Base-by-base conservation (phyloP, 2,888 invertebrate species). In the Machimus atricapillus region DNA sequence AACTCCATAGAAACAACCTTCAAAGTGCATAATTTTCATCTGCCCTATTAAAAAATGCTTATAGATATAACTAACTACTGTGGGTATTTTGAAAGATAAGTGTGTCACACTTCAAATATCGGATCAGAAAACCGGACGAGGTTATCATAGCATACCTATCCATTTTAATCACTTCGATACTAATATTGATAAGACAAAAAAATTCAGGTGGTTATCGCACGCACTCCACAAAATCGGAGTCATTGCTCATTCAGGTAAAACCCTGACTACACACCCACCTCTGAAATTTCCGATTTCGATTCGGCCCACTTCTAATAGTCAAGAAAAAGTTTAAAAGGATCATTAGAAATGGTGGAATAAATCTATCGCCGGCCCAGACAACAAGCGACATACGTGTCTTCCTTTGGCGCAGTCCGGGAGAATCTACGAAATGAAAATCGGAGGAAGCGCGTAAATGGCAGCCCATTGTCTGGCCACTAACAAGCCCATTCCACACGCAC, bases 361-460 rank as follows among this genome's bases (percentile, higher is more conserved):
- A 66, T 74, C 12, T 16, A 74, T 46, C 43, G 73, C 23, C 43
- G 43, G 74, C 43, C n/a, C 85, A 85, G 85, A 85, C 85, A 66
- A 12, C 23, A 46, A 34, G 34, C 43, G 85, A 27, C 74, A n/a
- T 85, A 85, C 85, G 85, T 85, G 85, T 85, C 85, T 85, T 85
- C 85, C 85, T 85, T 85, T 85, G 52, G 52, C 46, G n/a, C 66
- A 23, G 9, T 66, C 66, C 66, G 66, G 31, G 12, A 12, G 43
- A n/a, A 58, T 27, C 8, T 43, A 31, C 9, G 46, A 37, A 43
- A 19, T 81, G 56, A 85, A 73, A 74, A 23, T 83, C 73, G 74
- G 85, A 85, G 85, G 85, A 85, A 85, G 43, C 85, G 85, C 85
- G 85, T 85, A 85, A 85, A 85, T 85, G 85, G 85, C 37, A 43